Evolutionary conservation across 2,888 invertebrate species (phyloP).

Genomic region (Adelphocoris suturalis): DNA sequence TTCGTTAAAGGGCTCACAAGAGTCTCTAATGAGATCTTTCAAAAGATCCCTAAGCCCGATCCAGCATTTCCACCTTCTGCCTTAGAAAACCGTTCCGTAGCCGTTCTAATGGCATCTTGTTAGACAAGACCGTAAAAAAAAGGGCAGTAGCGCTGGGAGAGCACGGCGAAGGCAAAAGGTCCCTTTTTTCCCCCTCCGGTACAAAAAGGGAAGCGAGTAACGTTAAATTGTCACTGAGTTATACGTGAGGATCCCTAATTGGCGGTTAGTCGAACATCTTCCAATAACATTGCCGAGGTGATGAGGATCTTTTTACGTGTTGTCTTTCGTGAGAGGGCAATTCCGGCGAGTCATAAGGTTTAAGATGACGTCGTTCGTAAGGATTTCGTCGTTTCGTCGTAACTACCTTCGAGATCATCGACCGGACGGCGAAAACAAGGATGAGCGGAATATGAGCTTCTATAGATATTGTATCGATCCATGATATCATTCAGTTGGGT

Average conservation of each 20-base stretch:
- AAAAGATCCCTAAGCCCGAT: slow-evolving; percentile 9
- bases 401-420: too few species aligned
- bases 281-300: slow-evolving; percentile 34
- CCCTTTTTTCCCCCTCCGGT: neutral
- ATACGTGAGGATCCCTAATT: slow-evolving; percentile 60
- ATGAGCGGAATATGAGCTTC: too few species aligned
- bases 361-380: neutral
- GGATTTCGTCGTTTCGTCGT: too few species aligned
- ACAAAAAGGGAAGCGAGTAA: slow-evolving; percentile 52
- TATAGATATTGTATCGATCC: too few species aligned
- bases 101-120: slow-evolving; percentile 59
- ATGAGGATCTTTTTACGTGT: slow-evolving; percentile 36
- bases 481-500: too few species aligned
- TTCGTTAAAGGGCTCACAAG: slow-evolving; percentile 21
- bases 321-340: slow-evolving; percentile 4
- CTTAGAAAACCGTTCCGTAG: slow-evolving; percentile 17
- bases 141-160: neutral
- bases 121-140: slow-evolving; percentile 46
- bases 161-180: neutral
- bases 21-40: slow-evolving; percentile 57
- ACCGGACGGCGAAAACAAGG: too few species aligned
- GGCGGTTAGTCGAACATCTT: slow-evolving; percentile 33
- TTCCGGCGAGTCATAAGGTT: neutral
- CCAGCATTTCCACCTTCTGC: slow-evolving; percentile 33
- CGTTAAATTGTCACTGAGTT: slow-evolving; percentile 61